Evolutionary conservation across 2,888 invertebrate genomes (phyloP).

Genomic region (Drosophila lutescens): DNA sequence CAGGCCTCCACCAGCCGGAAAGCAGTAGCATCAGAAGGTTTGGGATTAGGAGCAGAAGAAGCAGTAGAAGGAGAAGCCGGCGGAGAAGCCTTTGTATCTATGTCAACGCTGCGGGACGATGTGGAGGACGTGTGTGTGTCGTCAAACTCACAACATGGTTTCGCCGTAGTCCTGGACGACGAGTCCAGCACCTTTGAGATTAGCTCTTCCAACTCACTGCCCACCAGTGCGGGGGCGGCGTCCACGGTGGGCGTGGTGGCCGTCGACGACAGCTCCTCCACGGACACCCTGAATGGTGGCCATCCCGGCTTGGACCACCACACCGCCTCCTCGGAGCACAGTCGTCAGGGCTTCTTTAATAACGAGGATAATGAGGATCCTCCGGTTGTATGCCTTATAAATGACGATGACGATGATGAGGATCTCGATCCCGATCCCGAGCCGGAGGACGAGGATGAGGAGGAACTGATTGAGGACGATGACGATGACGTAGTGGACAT

Average conservation of each 20-base stretch:
- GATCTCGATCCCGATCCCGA: slow-evolving; percentile 63
- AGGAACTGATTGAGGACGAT: slow-evolving; percentile 60
- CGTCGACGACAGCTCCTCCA: slow-evolving; percentile 79
- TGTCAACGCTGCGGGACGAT: slow-evolving; percentile 78
- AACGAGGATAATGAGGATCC: slow-evolving; percentile 56
- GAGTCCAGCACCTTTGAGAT: slow-evolving; percentile 80
- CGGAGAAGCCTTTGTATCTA: slow-evolving; percentile 57
- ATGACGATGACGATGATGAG: slow-evolving; percentile 78
- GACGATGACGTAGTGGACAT: slow-evolving; percentile 55
- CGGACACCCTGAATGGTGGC: slow-evolving; percentile 71
- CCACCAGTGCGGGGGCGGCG: slow-evolving; percentile 58
- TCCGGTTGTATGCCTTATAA: slow-evolving; percentile 77
- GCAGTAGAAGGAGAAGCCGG: slow-evolving; percentile 28
- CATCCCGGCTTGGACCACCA: slow-evolving; percentile 10
- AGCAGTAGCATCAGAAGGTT: slow-evolving; percentile 2
- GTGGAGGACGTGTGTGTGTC: slow-evolving; percentile 72
- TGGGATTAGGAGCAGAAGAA: slow-evolving; percentile 18
- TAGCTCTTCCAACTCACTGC: slow-evolving; percentile 80
- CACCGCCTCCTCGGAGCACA: slow-evolving; percentile 17
- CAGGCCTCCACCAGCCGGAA: slow-evolving; percentile 35
- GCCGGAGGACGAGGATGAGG: slow-evolving; percentile 58
- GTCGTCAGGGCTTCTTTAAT: slow-evolving; percentile 62
- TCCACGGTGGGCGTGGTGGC: slow-evolving; percentile 65
- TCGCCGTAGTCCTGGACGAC: slow-evolving; percentile 78
- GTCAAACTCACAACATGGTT: slow-evolving; percentile 78